A percentile compares a stretch with the other conserved stretches of the same genome.
Conservation (phyloP, 2,113 vertebrate genomes). For the Phalacrocorax brasilianus region DNA sequence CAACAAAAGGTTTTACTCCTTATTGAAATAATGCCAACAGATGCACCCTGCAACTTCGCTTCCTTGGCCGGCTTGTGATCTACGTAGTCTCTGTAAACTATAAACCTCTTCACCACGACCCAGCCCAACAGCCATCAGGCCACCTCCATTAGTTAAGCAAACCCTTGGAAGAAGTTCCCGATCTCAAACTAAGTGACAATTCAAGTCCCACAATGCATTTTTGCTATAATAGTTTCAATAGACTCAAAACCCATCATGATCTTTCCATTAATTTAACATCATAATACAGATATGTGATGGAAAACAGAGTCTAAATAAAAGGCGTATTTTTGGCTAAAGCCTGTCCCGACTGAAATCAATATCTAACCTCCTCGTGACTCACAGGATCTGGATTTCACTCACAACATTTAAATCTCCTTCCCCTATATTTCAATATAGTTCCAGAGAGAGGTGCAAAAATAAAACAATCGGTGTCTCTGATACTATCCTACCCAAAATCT, state of each 20-base stretch:
- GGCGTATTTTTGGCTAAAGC: conserved; percentile 19
- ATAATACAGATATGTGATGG: neutral
- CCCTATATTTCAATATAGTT: neutral
- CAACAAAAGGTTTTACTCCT: neutral
- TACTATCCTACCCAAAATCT: neutral
- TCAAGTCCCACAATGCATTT: neutral
- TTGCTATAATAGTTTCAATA: neutral
- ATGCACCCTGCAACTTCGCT: neutral
- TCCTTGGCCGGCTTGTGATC: neutral
- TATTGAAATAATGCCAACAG: neutral
- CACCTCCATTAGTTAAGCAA: neutral
- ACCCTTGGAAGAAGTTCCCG: neutral
- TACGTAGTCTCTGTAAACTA: neutral
- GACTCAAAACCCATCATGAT: neutral
- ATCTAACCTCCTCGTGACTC: neutral
- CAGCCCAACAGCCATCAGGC: neutral
- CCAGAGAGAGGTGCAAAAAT: neutral
- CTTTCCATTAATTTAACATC: neutral
- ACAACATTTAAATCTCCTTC: neutral
- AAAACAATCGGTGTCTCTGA: neutral
- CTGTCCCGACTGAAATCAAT: neutral
- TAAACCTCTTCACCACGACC: neutral
- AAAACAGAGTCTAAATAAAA: conserved; percentile 41
- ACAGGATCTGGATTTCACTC: neutral
- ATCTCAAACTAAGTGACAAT: neutral